Evolutionary conservation across 2,797 vertebrate genomes (phyloP).

Genomic region (Gorsachius magnificus): DNA sequence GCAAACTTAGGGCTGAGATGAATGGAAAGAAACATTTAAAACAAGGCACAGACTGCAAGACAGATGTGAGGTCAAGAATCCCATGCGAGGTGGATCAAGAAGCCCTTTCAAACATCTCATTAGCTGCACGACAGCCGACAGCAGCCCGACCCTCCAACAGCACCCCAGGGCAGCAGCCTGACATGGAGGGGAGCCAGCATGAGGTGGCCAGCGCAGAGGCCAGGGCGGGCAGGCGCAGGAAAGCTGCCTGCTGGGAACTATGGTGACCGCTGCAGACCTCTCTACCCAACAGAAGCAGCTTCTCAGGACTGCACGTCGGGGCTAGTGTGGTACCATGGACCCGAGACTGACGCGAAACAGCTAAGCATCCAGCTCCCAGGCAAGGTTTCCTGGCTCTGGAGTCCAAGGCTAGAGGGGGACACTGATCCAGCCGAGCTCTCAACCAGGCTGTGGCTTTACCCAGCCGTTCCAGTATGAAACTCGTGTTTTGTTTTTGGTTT

Average conservation of each 20-base stretch:
- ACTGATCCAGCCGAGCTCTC: not conserved
- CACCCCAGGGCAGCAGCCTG: not conserved
- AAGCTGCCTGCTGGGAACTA: not conserved
- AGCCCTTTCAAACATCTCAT: conserved; percentile 6
- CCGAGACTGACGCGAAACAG: not conserved
- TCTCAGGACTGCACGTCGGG: not conserved
- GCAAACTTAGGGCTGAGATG: not conserved
- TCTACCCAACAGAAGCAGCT: fast-evolving
- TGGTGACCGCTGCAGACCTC: not conserved
- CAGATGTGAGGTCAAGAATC: conserved; percentile 22
- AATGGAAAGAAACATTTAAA: conserved; percentile 17
- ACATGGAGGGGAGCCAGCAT: not conserved
- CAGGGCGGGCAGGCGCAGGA: fast-evolving
- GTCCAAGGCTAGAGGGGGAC: not conserved
- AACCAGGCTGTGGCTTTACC: not conserved
- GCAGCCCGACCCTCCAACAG: not conserved
- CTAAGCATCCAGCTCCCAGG: not conserved
- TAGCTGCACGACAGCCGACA: not conserved
- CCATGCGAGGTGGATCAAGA: not conserved
- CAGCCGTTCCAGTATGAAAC: not conserved
- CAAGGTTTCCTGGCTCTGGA: not conserved
- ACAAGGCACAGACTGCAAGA: not conserved
- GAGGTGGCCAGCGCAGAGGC: not conserved
- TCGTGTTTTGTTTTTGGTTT: fast-evolving
- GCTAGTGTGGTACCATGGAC: fast-evolving